These are phyloP conservation scores for Physeter macrocephalus DNA, from an alignment of 2,113 vertebrate species.

Conservation along the genomic window DNA sequence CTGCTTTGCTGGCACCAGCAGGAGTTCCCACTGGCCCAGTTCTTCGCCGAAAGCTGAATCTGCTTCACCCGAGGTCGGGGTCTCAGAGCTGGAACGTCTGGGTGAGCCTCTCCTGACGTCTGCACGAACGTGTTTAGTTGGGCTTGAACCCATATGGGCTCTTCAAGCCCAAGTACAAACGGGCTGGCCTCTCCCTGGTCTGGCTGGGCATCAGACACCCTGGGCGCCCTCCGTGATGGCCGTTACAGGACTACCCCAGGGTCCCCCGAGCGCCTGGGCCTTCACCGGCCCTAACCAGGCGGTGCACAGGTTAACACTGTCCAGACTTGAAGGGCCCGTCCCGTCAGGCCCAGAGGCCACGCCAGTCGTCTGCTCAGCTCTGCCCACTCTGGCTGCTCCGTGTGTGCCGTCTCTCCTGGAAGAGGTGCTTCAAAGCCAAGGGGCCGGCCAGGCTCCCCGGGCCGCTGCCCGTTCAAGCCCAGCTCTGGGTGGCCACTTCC, in stretches of 20 bases:
- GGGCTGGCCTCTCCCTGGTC: neutral
- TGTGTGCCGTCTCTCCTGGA: too few relatives aligned
- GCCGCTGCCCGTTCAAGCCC: neutral
- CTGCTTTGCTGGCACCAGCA: too few relatives aligned
- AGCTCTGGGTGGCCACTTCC: neutral
- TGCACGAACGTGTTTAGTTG: neutral
- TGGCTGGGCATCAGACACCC: neutral
- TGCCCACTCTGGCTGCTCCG: neutral
- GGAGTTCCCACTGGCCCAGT: accelerated
- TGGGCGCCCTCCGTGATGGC: neutral
- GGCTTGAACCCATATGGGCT: neutral
- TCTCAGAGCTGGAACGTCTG: neutral
- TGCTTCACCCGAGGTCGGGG: neutral
- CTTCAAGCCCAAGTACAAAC: accelerated
- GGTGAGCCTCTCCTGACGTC: neutral
- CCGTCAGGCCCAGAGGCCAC: neutral
- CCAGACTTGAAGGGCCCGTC: too few relatives aligned
- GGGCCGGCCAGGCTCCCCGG: neutral
- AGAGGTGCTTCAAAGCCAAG: neutral
- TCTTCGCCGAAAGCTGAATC: accelerated
- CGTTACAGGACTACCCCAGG: neutral
- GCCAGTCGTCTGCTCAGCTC: accelerated
- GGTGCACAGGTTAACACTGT: neutral
- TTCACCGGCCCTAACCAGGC: neutral
- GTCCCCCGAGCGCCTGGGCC: neutral